Evolutionary conservation across 2,797 vertebrate species (phyloP).

Genomic region (Chaetophractus vellerosus): DNA sequence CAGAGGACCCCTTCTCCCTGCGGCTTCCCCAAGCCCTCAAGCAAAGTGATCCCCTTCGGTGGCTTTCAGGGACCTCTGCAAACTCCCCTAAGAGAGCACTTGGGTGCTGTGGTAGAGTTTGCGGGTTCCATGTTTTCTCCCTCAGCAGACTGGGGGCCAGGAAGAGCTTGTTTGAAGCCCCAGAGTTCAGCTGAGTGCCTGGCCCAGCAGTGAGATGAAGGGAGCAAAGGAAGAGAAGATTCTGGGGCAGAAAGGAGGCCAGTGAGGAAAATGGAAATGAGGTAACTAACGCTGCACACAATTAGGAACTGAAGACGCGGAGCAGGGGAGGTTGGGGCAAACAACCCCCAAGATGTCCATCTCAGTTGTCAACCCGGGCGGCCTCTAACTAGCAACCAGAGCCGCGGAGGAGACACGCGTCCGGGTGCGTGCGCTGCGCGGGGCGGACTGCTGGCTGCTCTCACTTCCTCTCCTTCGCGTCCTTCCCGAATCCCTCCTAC

Average conservation of each 20-base stretch:
- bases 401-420: too few relatives aligned
- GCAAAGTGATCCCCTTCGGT: background rate
- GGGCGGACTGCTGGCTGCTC: too few relatives aligned
- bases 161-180: background rate
- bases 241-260: background rate
- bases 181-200: background rate
- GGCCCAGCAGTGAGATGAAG: background rate
- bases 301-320: background rate
- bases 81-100: background rate
- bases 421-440: too few relatives aligned
- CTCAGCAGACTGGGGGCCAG: background rate
- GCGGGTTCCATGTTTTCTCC: too few relatives aligned
- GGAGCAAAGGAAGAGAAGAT: background rate
- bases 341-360: too few relatives aligned
- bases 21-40: background rate
- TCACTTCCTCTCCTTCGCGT: background rate
- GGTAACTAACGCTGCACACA: background rate
- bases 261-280: too few relatives aligned
- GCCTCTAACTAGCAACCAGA: too few relatives aligned
- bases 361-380: too few relatives aligned
- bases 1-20: too few relatives aligned
- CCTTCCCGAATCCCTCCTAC: background rate
- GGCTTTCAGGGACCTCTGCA: background rate
- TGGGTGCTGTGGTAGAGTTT: fast-evolving
- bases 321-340: background rate